Evolutionary conservation across 2,113 vertebrate genomes (phyloP), one percentile per base, ranked within the genome.

Genomic region (Rhodinocichla rosea): DNA sequence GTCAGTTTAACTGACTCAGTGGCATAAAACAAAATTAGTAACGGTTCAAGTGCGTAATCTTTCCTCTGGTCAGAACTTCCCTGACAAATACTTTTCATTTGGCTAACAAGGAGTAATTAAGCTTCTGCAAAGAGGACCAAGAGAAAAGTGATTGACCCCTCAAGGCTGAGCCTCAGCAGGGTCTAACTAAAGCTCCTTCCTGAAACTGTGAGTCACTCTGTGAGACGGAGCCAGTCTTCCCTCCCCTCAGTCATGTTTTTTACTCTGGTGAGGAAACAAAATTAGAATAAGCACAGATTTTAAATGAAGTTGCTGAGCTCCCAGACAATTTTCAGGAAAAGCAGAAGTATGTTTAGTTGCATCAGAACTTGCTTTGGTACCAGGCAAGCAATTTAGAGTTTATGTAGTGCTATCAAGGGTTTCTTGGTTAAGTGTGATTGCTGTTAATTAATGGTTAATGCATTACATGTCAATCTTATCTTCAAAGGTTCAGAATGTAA

Each of bases 81-180:
- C 67, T 87, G 59, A 84, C 81, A 94, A 92, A 94, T 57, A 68
- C 44, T 78, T 86, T 50, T 64, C 91, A 91, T 95, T 95, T 92
- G 71, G 33, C 71, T 96, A 96, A 93, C 64, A 83, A 93, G 89
- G 69, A 91, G 35, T 90, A 91, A 97, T 90, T 89, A 95, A 92
- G 76, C 84, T 89, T 70, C 78, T 93, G 83, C n/a, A 65, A 64
- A 79, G 77, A 84, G 81, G 49, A 77, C 76, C 68, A 78, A 92
- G 53, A 82, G 56, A 80, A 80, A 82, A 95, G 85, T 45, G 55
- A 89, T 40, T 95, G 89, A 91, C 67, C 64, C 88, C 62, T 88
- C 56, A 53, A 64, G 70, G 89, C 87, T 93, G 64, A 78, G 83
- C 49, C 89, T 40, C 86, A 91, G 74, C 91, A 75, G 62, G 83